Base-by-base conservation (phyloP, 2,888 invertebrate species). In the Drosophila prostipennis region DNA sequence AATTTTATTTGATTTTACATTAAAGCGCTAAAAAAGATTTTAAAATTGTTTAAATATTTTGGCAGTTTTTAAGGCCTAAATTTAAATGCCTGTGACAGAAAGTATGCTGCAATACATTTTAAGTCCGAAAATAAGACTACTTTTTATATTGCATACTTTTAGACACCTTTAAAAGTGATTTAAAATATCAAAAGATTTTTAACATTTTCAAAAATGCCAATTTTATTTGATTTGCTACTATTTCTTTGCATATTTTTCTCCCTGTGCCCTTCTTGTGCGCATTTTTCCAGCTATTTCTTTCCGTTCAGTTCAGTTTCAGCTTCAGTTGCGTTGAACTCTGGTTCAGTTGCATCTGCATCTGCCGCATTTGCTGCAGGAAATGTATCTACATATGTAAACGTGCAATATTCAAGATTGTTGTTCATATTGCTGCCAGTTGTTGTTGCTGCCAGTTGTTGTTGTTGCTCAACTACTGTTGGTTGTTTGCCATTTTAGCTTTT, bases 351-450 rank as follows among this genome's bases (percentile, higher is more conserved):
- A 48, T 59, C 58, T 63, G 63, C 70, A 52, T 52, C 57, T 45
- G 45, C 42, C 14, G 56, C 43, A 46, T 56, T 67, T 63, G 68
- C 76, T 84, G 76, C 79, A 84, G 82, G 79, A 84, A 84, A 82
- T 81, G 79, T 84, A 82, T 81, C 82, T 84, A 81, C 85, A 82
- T 84, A 82, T 81, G 85, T 79, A 81, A 72, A 64, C 78, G 76
- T 81, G 71, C 78, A 79, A 82, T 82, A 84, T 82, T 82, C 79
- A 82, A 82, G 85, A 81, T 84, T 81, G 79, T 81, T 84, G 84
- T 79, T 81, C 81, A 81, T 81, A 81, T 84, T 74, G 79, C 76
- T 74, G 81, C 54, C 74, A 70, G 77, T 64, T 70, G n/a, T 40
- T 32, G n/a, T 59, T 56, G 48, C 39, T 61, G 26, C 55, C 43